Conservation (phyloP, 1,140 invertebrate species). For the Bombus confusus region DNA sequence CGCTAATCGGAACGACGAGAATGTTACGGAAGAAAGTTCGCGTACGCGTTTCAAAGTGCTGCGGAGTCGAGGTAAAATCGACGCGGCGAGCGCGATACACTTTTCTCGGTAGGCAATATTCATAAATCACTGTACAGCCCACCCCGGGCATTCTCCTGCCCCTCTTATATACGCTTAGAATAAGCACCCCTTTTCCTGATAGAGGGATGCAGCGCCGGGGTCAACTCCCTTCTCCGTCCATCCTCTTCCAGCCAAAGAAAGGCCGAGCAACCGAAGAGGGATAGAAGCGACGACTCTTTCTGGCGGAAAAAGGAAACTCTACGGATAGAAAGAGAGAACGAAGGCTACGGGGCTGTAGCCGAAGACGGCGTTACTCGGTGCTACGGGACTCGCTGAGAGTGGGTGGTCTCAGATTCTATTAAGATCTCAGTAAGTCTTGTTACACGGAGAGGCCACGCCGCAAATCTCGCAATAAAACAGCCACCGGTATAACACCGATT, state of each 20-base stretch:
- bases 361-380: conserved; percentile 47
- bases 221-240: conserved; percentile 57
- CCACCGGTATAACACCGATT: conserved; percentile 76
- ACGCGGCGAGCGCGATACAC: conserved; percentile 72
- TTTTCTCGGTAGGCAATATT: conserved; percentile 80
- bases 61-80: conserved; percentile 62
- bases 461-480: conserved; percentile 83
- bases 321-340: conserved; percentile 48
- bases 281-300: conserved; percentile 27
- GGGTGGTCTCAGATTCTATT: conserved; percentile 81
- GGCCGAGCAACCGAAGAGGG: conserved; percentile 14
- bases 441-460: conserved; percentile 78
- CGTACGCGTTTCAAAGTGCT: conserved; percentile 22
- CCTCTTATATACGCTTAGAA: conserved; percentile 79
- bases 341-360: conserved; percentile 63
- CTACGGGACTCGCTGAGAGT: conserved; percentile 58
- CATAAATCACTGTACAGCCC: conserved; percentile 80
- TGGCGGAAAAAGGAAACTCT: neutral
- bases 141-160: conserved; percentile 37
- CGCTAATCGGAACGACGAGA: conserved; percentile 40
- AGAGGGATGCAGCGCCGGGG: conserved; percentile 63
- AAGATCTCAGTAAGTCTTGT: conserved; percentile 83
- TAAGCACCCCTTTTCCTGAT: conserved; percentile 74
- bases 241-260: conserved; percentile 24
- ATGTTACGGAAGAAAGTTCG: conserved; percentile 39